These are phyloP conservation scores for Parasteatoda lunata DNA, from an alignment of 2,888 invertebrate genomes.

Conservation along the genomic window DNA sequence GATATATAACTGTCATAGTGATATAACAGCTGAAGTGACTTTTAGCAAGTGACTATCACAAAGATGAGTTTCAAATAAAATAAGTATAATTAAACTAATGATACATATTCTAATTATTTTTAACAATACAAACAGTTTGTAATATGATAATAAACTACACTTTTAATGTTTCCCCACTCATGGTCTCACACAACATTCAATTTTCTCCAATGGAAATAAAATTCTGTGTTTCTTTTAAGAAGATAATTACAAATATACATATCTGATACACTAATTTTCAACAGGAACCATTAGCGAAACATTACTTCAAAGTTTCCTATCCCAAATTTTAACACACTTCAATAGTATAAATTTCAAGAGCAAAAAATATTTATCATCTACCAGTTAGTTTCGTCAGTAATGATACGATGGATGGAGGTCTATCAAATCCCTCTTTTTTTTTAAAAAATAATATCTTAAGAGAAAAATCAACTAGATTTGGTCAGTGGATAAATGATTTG, in stretches of 20 bases:
- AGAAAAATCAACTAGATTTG: slow-evolving; percentile 31
- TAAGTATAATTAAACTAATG: slow-evolving; percentile 30
- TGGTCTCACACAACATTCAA: neutral
- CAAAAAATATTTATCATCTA: slow-evolving; percentile 43
- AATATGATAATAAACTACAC: slow-evolving; percentile 9
- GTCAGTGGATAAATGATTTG: slow-evolving; percentile 36
- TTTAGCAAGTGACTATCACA: slow-evolving; percentile 40
- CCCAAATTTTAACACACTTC: neutral
- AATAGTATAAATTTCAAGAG: neutral
- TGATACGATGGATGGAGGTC: neutral
- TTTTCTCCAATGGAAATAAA: slow-evolving; percentile 34
- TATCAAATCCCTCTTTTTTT: neutral
- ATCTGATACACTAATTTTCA: slow-evolving; percentile 12
- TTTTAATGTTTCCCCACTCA: neutral
- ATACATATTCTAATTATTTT: slow-evolving; percentile 31
- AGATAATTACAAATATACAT: slow-evolving; percentile 47
- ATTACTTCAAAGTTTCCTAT: neutral
- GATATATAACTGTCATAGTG: slow-evolving; percentile 7
- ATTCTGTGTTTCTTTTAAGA: slow-evolving; percentile 1
- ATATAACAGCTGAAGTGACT: slow-evolving; percentile 42
- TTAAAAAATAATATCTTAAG: no score
- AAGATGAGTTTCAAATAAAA: slow-evolving; percentile 26
- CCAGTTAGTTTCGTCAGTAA: neutral
- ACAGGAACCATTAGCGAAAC: slow-evolving; percentile 42
- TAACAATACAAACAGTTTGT: slow-evolving; percentile 15